Conservation (phyloP, 2,113 vertebrate genomes). For the Piprites chloris region DNA sequence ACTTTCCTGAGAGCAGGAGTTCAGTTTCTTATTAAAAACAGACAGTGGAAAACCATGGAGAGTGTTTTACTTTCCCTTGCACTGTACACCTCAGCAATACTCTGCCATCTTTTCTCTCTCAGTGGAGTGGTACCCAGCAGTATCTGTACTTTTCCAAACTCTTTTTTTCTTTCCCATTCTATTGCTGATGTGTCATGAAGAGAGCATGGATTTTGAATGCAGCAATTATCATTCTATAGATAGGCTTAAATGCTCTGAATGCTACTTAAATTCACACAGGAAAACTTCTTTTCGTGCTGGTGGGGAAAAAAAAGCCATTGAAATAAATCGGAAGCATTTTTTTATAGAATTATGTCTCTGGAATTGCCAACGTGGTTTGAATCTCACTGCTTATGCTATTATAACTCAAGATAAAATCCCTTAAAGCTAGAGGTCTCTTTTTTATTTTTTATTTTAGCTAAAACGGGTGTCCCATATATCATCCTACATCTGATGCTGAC, state of each 20-base stretch:
- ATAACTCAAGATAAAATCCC: neutral
- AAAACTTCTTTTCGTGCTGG: neutral
- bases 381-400: neutral
- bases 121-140: neutral
- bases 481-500: neutral
- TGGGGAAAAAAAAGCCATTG: neutral
- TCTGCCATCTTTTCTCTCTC: neutral
- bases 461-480: neutral
- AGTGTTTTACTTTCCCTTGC: neutral
- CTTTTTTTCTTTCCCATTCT: neutral
- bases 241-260: conserved; percentile 19
- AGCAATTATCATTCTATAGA: conserved; percentile 20
- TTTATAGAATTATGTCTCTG: neutral
- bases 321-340: neutral
- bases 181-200: neutral
- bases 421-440: neutral
- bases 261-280: conserved; percentile 3
- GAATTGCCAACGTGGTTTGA: neutral
- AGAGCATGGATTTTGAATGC: conserved; percentile 24
- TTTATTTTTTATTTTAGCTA: neutral
- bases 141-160: neutral
- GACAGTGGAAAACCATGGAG: neutral
- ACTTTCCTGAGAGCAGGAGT: neutral
- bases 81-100: neutral
- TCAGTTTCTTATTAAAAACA: neutral